These are phyloP conservation scores for Sinosuthora webbiana DNA, from an alignment of 2,113 vertebrate genomes.

Conservation along the genomic window DNA sequence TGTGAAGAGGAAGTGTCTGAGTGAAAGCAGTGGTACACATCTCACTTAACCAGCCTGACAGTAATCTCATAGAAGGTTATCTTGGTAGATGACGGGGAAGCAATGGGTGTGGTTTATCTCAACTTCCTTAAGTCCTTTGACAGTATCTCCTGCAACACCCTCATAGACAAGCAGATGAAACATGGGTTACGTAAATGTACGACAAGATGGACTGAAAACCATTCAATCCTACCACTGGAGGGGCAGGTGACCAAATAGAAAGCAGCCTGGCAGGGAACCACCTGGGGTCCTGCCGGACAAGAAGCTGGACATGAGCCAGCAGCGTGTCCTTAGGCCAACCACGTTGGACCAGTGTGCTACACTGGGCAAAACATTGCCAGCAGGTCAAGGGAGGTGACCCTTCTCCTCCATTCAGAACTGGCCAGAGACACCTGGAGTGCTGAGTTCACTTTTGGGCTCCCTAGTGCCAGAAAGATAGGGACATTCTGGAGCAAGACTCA, in stretches of 20 bases:
- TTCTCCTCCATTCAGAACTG: background rate
- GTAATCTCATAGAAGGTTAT: background rate
- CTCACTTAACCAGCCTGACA: background rate
- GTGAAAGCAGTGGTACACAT: background rate
- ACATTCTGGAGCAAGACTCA: background rate
- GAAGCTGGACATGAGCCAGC: background rate
- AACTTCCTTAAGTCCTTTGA: background rate
- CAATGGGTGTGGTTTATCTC: background rate
- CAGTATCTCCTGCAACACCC: background rate
- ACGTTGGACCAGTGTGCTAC: background rate
- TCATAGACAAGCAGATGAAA: background rate
- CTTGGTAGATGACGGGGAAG: background rate
- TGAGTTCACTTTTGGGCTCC: background rate
- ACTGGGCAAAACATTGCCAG: background rate
- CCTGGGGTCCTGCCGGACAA: background rate
- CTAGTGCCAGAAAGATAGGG: background rate
- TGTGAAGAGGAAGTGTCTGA: background rate
- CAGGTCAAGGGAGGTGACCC: background rate
- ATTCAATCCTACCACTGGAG: background rate
- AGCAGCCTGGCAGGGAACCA: background rate
- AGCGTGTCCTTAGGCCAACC: background rate
- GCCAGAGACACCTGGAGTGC: background rate
- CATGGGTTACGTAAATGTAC: accelerated
- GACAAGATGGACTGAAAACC: background rate
- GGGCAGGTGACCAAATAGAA: accelerated